phyloP scores from a whole-genome alignment of 1,140 invertebrate species.

The Ctenoplectra terminalis region DNA sequence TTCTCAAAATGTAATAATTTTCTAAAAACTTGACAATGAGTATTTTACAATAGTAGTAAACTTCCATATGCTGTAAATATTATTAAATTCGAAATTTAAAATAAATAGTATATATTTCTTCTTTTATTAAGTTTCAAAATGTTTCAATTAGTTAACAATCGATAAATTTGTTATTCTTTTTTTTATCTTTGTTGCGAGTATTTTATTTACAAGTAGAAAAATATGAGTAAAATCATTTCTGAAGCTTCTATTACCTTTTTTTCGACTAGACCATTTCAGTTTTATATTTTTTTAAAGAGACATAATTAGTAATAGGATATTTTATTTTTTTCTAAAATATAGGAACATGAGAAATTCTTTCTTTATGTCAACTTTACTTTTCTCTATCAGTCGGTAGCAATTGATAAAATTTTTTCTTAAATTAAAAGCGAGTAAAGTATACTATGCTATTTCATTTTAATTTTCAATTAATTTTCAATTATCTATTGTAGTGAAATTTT shows the following conservation, averaged over 20 bases:
- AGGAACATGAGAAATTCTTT: background rate
- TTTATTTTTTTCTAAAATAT: background rate
- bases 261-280: constrained; percentile 11
- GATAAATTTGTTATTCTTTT: background rate
- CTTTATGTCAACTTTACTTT: background rate
- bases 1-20: constrained; percentile 13
- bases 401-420: background rate
- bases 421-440: constrained; percentile 13
- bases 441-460: background rate
- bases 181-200: background rate
- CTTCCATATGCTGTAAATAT: background rate
- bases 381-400: background rate
- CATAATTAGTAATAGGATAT: background rate
- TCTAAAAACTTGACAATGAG: constrained; percentile 14
- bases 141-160: background rate
- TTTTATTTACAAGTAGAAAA: constrained; percentile 50
- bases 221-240: constrained; percentile 24
- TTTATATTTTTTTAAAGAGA: background rate
- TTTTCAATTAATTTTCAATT: background rate
- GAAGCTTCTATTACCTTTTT: background rate
- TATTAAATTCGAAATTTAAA: constrained; percentile 10
- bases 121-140: background rate
- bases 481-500: background rate
- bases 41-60: constrained; percentile 16
- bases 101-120: constrained; percentile 9